A percentile compares a stretch with the other conserved stretches of the same genome.
phyloP scores from a whole-genome alignment of 1,140 invertebrate genomes.

The Drosophila nigromelanica region DNA sequence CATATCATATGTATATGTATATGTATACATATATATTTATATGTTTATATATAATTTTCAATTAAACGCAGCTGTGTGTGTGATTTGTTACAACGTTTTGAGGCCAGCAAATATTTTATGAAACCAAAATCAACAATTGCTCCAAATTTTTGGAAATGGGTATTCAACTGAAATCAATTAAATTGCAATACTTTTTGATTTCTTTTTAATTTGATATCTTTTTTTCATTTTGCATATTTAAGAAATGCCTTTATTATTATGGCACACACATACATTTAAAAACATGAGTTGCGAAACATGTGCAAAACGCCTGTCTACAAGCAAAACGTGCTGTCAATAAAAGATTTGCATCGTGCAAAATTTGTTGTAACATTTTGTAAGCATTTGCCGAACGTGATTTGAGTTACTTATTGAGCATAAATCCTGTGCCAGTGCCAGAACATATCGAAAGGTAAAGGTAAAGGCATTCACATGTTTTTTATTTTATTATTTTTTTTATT shows the following conservation, averaged over 20 bases:
- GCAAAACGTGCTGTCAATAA: slow-evolving; percentile 75
- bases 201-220: background rate
- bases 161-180: slow-evolving; percentile 48
- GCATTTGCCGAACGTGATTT: slow-evolving; percentile 79
- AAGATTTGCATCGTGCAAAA: slow-evolving; percentile 67
- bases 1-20: background rate
- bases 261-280: background rate
- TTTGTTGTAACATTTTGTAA: slow-evolving; percentile 71
- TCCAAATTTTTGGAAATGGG: slow-evolving; percentile 18
- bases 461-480: background rate
- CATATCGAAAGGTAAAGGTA: slow-evolving; percentile 22
- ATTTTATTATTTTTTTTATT: background rate
- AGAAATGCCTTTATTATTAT: slow-evolving; percentile 25
- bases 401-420: slow-evolving; percentile 71
- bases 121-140: slow-evolving; percentile 21
- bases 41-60: slow-evolving; percentile 17
- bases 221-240: slow-evolving; percentile 4
- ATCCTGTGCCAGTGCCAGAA: slow-evolving; percentile 17
- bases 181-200: slow-evolving; percentile 32
- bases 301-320: slow-evolving; percentile 67
- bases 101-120: background rate
- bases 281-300: slow-evolving; percentile 47
- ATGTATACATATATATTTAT: slow-evolving; percentile 2
- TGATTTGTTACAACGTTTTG: slow-evolving; percentile 18
- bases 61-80: slow-evolving; percentile 46